Conservation (phyloP, 2,888 invertebrate genomes). For the Odontocolon sp. region DNA sequence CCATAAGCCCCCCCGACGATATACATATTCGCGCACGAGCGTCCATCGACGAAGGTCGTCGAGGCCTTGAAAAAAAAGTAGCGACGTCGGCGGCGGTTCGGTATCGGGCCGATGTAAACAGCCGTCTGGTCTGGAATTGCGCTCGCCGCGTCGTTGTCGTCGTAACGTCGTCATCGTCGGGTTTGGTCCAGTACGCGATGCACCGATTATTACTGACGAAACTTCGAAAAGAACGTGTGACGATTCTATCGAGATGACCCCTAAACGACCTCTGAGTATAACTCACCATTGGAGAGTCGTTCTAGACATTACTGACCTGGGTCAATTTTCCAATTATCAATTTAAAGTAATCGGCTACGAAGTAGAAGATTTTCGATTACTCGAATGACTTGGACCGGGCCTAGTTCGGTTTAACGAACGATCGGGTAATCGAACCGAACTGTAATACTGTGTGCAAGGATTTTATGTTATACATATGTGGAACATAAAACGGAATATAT, state of each 20-base stretch:
- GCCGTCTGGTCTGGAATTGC: constrained; percentile 57
- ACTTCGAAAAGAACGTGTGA: no score
- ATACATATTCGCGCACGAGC: constrained; percentile 13
- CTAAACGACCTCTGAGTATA: constrained; percentile 53
- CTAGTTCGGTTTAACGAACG: no score
- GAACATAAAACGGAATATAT: no score
- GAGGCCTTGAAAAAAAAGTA: constrained; percentile 65
- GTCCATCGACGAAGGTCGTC: constrained; percentile 60
- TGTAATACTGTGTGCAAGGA: no score
- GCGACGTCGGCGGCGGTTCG: constrained; percentile 39
- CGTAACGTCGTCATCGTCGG: constrained; percentile 20
- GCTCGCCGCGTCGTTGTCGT: constrained; percentile 35
- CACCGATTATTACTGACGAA: no score
- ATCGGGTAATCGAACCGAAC: no score
- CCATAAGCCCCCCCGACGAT: constrained; percentile 28
- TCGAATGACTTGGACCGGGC: neutral
- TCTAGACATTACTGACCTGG: constrained; percentile 60
- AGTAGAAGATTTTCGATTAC: no score
- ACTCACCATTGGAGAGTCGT: constrained; percentile 38
- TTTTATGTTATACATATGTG: no score
- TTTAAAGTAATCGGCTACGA: neutral
- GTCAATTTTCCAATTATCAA: constrained; percentile 53
- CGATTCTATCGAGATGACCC: constrained; percentile 51
- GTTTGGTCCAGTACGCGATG: constrained; percentile 55
- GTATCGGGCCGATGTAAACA: constrained; percentile 53